Evolutionary conservation across 2,888 invertebrate species (phyloP), one percentile per base, ranked within the genome.

Genomic region (Cordilura impudica): DNA sequence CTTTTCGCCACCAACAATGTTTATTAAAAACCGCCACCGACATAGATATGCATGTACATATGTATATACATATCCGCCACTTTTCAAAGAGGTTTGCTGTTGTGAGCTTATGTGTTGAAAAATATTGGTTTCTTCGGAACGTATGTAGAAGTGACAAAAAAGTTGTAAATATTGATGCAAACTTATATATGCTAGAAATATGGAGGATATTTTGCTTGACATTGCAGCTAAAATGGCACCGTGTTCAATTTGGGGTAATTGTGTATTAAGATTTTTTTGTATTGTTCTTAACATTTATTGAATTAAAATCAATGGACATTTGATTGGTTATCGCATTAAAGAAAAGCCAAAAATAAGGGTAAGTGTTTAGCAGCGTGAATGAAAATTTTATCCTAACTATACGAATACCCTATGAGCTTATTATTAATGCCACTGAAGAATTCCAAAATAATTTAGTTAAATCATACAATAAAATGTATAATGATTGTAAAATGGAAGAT

Each of bases 191-290:
- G 74, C 54, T 53, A 19, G 47, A 74, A 66, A 23, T 56, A 49
- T 49, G 31, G 18, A 54, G 60, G 53, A 65, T 71, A 71, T 78
- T 71, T 60, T 35, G 35, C 66, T 78, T 78, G 70, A 63, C 65
- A 66, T 58, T 58, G 26, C 45, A 65, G 8, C 39, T 16, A 21
- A 16, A n/a, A n/a, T n/a, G n/a, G n/a, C 54, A 61, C 58, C 65
- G 51, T 76, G 65, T 65, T 70, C 60, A 63, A 65, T 65, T 56
- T 58, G 60, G 45, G 65, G 51, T 60, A 71, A 71, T 60, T 51
- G 51, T 45, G 66, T 45, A 60, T 71, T 77, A 71, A 66, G 53
- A 54, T 49, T 70, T 76, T 43, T 21, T 63, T 65, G 31, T 14
- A 14, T 35, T 35, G 21, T 23, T 10, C 31, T 54, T 18, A 31